Evolutionary conservation across 2,797 vertebrate genomes (phyloP).

Genomic region (Gouania willdenowi): DNA sequence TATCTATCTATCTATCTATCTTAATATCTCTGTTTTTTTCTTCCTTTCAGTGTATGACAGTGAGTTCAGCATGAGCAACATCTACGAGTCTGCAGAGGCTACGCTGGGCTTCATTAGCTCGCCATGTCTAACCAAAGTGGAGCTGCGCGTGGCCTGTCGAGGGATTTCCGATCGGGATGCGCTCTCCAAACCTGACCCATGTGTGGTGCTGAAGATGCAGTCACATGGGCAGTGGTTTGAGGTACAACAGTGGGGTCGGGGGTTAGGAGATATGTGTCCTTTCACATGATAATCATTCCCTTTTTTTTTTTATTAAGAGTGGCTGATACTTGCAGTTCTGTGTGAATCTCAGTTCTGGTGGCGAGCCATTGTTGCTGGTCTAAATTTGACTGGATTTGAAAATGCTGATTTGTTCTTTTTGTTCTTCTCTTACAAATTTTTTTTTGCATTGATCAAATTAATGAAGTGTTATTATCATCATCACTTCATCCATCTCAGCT

Average conservation of each 20-base stretch:
- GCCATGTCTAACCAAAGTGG: conserved; percentile 95
- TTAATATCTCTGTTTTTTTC: neutral
- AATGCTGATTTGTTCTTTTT: neutral
- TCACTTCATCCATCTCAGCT: neutral
- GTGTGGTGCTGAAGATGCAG: conserved; percentile 98
- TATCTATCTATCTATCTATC: conserved; percentile 7
- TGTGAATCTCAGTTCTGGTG: neutral
- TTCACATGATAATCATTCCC: neutral
- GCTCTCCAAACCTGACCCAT: conserved; percentile 96
- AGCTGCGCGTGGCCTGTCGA: conserved; percentile 92
- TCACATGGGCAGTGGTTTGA: conserved; percentile 98
- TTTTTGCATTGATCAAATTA: neutral
- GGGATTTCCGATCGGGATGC: conserved; percentile 96
- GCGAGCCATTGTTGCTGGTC: neutral
- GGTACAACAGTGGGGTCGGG: conserved; percentile 68
- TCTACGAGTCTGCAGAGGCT: conserved; percentile 97
- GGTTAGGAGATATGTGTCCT: neutral
- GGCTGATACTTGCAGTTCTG: neutral
- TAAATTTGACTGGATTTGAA: neutral
- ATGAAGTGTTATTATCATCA: neutral
- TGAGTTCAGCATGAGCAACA: conserved; percentile 91
- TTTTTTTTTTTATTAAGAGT: neutral
- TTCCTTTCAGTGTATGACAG: conserved; percentile 35
- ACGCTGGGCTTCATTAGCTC: conserved; percentile 97
- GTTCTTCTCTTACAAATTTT: neutral